Conservation (phyloP, 2,113 vertebrate species). For the Galbula dea region DNA sequence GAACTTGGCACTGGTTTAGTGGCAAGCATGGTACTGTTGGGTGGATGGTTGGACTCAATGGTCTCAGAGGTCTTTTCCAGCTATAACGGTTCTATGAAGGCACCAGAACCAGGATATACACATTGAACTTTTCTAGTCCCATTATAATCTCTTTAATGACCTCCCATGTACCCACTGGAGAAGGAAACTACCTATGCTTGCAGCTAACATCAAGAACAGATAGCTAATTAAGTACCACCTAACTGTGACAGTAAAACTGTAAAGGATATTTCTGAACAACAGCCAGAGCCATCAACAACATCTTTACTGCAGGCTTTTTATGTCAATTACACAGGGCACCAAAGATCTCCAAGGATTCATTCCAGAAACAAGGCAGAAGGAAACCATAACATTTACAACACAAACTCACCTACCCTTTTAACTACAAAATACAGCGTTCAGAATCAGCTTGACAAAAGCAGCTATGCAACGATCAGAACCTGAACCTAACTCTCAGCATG, state of each 20-base stretch:
- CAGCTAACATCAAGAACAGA: neutral
- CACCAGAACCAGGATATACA: neutral
- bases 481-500: neutral
- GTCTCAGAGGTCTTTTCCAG: no score
- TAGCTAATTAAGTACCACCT: neutral
- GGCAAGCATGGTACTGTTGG: no score
- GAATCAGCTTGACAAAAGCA: neutral
- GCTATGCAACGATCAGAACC: neutral
- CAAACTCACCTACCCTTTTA: neutral
- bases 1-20: no score
- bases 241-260: neutral
- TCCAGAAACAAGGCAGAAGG: neutral
- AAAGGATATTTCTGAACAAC: neutral
- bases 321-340: neutral
- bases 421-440: neutral
- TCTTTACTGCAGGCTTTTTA: neutral
- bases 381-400: neutral
- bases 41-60: no score
- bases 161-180: neutral
- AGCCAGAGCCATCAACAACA: neutral
- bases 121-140: neutral
- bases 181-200: neutral
- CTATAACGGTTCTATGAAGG: no score
- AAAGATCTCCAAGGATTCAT: neutral
- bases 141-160: neutral